Evolutionary conservation across 1,140 invertebrate genomes (phyloP).

Genomic region (Drosophila trapezifrons): DNA sequence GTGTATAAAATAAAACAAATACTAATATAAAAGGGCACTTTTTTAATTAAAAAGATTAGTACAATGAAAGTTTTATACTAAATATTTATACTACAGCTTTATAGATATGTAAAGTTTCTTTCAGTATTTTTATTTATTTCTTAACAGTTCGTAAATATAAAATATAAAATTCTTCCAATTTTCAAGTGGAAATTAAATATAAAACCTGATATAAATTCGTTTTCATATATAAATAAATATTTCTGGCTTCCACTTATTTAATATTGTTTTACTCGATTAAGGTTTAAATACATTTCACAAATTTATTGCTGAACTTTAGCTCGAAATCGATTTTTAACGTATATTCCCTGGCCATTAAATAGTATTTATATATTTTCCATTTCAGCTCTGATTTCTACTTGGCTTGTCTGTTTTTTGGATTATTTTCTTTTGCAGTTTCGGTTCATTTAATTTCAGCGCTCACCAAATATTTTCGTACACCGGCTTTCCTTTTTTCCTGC

Average conservation of each 20-base stretch:
- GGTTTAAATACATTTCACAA: background rate
- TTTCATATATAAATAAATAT: too few relatives aligned
- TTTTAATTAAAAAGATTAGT: constrained; percentile 1
- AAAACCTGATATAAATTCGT: too few relatives aligned
- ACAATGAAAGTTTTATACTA: too few relatives aligned
- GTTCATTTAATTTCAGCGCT: constrained; percentile 63
- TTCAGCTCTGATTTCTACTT: constrained; percentile 9
- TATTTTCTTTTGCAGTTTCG: constrained; percentile 44
- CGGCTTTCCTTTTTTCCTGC: constrained; percentile 17
- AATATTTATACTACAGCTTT: background rate
- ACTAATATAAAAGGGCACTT: background rate
- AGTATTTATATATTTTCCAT: constrained; percentile 21
- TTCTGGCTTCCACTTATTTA: background rate
- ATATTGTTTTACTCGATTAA: background rate
- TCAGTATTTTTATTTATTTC: background rate
- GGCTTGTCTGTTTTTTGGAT: constrained; percentile 27
- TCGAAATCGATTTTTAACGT: background rate
- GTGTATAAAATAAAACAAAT: background rate
- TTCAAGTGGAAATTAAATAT: background rate
- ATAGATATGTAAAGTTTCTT: too few relatives aligned
- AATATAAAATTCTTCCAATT: too few relatives aligned
- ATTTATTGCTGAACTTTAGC: background rate
- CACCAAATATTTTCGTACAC: constrained; percentile 44
- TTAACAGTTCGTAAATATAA: too few relatives aligned
- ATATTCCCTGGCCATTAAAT: constrained; percentile 18